Evolutionary conservation across 2,797 vertebrate species (phyloP).

Genomic region (Gorsachius magnificus): DNA sequence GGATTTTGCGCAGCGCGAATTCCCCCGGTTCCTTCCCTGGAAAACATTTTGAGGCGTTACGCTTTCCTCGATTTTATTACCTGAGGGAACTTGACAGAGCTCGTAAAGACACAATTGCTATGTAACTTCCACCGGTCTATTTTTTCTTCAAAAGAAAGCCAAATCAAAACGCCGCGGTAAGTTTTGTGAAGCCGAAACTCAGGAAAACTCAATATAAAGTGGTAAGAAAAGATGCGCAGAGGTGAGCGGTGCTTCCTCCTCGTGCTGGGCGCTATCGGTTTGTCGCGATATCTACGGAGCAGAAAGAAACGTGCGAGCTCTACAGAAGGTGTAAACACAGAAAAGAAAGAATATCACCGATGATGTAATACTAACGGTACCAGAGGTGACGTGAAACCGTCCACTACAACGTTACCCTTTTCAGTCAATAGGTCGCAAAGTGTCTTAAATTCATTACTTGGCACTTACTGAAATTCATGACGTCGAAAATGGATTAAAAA

Average conservation of each 20-base stretch:
- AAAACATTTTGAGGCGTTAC: not conserved
- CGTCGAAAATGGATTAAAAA: slow-evolving; percentile 71
- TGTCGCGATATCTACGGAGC: not conserved
- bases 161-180: not conserved
- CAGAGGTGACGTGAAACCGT: slow-evolving; percentile 56
- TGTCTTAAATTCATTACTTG: slow-evolving; percentile 78
- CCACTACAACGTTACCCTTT: slow-evolving; percentile 59
- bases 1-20: too few species aligned
- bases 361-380: slow-evolving; percentile 60
- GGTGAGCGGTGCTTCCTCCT: not conserved
- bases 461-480: slow-evolving; percentile 76
- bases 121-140: not conserved
- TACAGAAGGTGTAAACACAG: not conserved
- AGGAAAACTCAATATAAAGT: not conserved
- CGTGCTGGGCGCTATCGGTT: not conserved
- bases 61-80: slow-evolving; percentile 42
- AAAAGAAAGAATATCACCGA: slow-evolving; percentile 30
- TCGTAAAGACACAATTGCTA: slow-evolving; percentile 6
- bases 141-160: not conserved
- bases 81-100: slow-evolving; percentile 31
- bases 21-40: not conserved
- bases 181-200: not conserved
- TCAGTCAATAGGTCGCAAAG: slow-evolving; percentile 74
- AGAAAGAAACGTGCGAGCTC: not conserved
- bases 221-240: not conserved